Evolutionary conservation across 2,888 invertebrate genomes (phyloP), one percentile per base, ranked within the genome.

Genomic region (Perizoma flavofasciatum): DNA sequence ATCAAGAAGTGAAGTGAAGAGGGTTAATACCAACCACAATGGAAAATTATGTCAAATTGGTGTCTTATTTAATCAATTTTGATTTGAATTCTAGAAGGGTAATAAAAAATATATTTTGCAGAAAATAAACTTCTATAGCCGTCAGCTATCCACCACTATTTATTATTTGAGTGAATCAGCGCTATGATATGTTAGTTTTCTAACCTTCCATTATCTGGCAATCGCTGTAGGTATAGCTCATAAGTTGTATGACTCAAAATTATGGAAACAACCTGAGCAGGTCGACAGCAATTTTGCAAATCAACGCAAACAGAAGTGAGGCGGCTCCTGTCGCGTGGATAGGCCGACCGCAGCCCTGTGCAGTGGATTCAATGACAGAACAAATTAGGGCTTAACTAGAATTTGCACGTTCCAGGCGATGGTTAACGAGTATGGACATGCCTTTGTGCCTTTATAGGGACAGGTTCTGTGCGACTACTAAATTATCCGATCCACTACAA

Each of bases 351-450:
- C 55, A 55, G 55, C n/a, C 10, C 51, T 60, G 55, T 44, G 10
- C 60, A 39, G 49, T 47, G 51, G 48, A 55, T 51, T 52, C 55
- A 56, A 55, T 55, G 49, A 47, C 54, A 49, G 54, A 59, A 55
- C 53, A 49, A 59, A 55, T 60, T 52, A 60, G 59, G 46, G 45
- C 11, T 50, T 47, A 41, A 53, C 37, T 35, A 40, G 33, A 43
- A 41, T 37, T 11, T 32, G 43, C 40, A 10, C 49, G 10, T 22
- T 44, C 37, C 44, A 49, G 44, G 35, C 8, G 43, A 35, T 41
- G 22, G 22, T 32, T 53, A 46, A 45, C 43, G 52, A 45, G 44
- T 35, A 52, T 32, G 8, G 51, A 35, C 43, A 11, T 11, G 49
- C 41, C 22, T 9, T 41, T 41, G 41, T 41, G 37, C 22, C 22